Evolutionary conservation across 2,888 invertebrate species (phyloP).

Genomic region (Podabrus alpinus): DNA sequence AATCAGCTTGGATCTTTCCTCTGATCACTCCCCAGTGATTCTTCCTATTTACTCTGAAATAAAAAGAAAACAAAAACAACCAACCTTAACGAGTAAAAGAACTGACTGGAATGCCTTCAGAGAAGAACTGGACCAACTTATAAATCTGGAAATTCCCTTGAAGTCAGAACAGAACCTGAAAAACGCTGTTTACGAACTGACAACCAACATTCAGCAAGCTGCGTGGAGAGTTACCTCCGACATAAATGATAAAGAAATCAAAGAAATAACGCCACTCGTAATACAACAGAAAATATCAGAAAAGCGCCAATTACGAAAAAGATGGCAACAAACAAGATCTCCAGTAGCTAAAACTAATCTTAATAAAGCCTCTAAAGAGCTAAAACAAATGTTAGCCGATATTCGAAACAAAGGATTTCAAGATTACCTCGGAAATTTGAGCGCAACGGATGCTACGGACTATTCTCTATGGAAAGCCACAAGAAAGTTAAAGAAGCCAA

Average conservation of each 20-base stretch:
- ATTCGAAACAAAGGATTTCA: conserved; percentile 16
- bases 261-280: too few species aligned
- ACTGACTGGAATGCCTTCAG: conserved; percentile 4
- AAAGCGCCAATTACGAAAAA: not conserved
- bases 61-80: not conserved
- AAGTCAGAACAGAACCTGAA: not conserved
- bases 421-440: conserved; percentile 21
- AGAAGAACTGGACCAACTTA: not conserved
- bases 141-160: not conserved
- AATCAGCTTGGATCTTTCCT: not conserved
- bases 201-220: not conserved
- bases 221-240: not conserved
- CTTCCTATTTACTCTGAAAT: not conserved
- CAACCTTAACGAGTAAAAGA: not conserved
- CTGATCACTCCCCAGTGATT: not conserved
- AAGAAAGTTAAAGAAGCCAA: conserved; percentile 14
- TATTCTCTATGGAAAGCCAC: conserved; percentile 25
- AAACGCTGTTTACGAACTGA: not conserved
- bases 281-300: not conserved
- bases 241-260: too few species aligned
- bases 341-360: conserved; percentile 14
- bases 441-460: conserved; percentile 11
- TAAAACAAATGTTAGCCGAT: conserved; percentile 18
- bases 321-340: not conserved
- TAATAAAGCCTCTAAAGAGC: conserved; percentile 3